A percentile compares a stretch with the other conserved stretches of the same genome.
These are phyloP conservation scores for Danionella dracula DNA, from an alignment of 2,797 vertebrate species.

Conservation along the genomic window DNA sequence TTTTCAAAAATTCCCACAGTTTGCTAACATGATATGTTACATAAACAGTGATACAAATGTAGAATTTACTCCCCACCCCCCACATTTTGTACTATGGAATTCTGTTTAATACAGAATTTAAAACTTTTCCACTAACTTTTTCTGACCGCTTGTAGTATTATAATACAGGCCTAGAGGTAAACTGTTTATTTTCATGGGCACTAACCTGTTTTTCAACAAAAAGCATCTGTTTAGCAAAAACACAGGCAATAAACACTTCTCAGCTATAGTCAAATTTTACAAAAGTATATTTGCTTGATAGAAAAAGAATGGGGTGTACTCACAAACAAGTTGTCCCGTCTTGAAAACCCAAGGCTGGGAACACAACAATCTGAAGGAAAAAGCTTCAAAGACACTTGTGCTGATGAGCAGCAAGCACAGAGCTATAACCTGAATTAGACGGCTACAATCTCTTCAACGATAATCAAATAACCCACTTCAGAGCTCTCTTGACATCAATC, in stretches of 20 bases:
- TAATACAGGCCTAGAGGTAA: neutral
- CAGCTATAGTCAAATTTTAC: no score
- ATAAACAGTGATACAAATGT: no score
- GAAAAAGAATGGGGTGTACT: no score
- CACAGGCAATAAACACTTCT: no score
- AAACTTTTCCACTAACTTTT: no score
- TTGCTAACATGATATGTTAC: no score
- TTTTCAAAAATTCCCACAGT: no score
- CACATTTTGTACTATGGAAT: no score
- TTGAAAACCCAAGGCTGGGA: neutral
- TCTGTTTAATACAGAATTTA: no score
- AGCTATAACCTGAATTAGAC: neutral
- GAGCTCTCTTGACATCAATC: constrained; percentile 1
- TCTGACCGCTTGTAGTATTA: neutral
- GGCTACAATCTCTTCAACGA: constrained; percentile 4
- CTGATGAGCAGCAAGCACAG: constrained; percentile 8
- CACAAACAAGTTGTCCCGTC: neutral
- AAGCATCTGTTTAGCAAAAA: neutral
- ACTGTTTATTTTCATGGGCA: neutral
- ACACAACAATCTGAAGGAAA: constrained; percentile 7
- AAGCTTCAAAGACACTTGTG: constrained; percentile 2
- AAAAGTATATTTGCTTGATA: no score
- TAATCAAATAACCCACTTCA: constrained; percentile 8
- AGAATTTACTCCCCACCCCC: no score
- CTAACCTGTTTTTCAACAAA: neutral